Evolutionary conservation across 2,113 vertebrate genomes (phyloP), one percentile per base, ranked within the genome.

Genomic region (Eidolon helvum): DNA sequence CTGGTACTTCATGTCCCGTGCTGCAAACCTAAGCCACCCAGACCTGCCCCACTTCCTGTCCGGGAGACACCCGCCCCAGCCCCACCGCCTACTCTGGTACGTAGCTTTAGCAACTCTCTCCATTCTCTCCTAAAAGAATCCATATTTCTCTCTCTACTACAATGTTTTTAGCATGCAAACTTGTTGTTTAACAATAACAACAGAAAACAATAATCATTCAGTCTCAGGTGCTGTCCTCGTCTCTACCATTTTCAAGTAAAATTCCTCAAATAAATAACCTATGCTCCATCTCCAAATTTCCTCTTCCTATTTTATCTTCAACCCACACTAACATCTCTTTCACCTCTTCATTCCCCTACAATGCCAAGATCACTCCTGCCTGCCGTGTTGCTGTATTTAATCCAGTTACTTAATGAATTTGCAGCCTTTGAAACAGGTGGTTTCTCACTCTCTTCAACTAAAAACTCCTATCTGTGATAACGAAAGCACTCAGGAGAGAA

Each of bases 1-100:
- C 26, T 6, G 11, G 0, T 14, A 68, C 16, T 43, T 10, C 16
- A 12, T 61, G 3, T 35, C n/a, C 7, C 0, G 5, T 28, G 22
- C 19, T 7, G 59, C 38, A 59, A 10, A 59, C 22, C 63, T 16
- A 28, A 82, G 24, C 19, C 61, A 10, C 24, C 24, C 40, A 59
- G 16, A 19, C 15, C 16, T 66, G 48, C 2, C 35, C 35, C 10
- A 24, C 28, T 79, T 43, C 45, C 28, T n/a, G 26, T 45, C 38
- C 35, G 45, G 59, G 57, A 35, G 16, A 33, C 22, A 12, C 10
- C 43, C 2, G 2, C 7, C 33, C 26, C 45, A 7, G 2, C 4
- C 33, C 26, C 45, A 7, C 7, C 18, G 33, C 4, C 24, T 35
- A 12, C 7, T 69, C 33, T 30, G 33, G 50, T 10, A 12, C 30